A percentile compares a stretch with the other conserved stretches of the same genome.
Conservation (phyloP, 2,888 invertebrate genomes). For the Caenorhabditis macrosperma region DNA sequence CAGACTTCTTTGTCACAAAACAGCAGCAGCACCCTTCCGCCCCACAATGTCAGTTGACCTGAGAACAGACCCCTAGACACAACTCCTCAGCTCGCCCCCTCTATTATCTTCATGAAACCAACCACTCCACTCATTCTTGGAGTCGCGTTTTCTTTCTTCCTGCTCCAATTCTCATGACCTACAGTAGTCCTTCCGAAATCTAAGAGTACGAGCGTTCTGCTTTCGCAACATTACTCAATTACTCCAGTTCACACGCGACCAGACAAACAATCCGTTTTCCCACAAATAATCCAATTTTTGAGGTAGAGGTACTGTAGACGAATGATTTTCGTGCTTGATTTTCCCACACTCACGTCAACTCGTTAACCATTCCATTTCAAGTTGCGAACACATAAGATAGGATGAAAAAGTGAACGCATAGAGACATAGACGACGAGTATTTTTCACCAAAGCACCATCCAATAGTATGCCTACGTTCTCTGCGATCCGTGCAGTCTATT, state of each 20-base stretch:
- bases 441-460: conserved; percentile 54
- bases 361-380: conserved; percentile 30
- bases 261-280: too few species aligned
- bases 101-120: not conserved
- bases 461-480: conserved; percentile 54
- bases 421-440: conserved; percentile 54
- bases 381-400: conserved; percentile 42
- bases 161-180: not conserved
- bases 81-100: too few species aligned
- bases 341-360: too few species aligned
- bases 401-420: conserved; percentile 32
- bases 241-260: not conserved
- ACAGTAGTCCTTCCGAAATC: not conserved
- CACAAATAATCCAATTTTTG: too few species aligned
- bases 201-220: not conserved
- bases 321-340: too few species aligned
- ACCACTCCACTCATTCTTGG: not conserved
- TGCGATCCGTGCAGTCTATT: conserved; percentile 46
- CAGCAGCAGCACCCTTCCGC: conserved; percentile 38
- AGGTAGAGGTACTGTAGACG: too few species aligned
- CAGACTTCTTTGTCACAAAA: conserved; percentile 56
- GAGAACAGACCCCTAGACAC: conserved; percentile 55
- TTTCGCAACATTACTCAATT: not conserved
- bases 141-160: not conserved
- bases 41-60: conserved; percentile 52